Base-by-base conservation (phyloP, 2,113 vertebrate genomes). In the Dicaeum eximium region DNA sequence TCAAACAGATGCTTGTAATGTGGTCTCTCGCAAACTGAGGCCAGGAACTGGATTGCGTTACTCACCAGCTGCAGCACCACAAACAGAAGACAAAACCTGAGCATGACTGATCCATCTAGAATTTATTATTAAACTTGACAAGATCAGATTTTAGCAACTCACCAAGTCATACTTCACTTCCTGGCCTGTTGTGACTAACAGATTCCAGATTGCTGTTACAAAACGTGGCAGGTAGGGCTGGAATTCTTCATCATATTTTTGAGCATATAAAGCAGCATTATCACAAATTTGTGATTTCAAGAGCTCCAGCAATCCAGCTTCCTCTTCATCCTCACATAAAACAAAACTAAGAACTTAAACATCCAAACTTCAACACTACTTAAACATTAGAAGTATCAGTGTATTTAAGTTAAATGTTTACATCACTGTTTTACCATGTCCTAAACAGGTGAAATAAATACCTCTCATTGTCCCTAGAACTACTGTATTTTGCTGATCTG, bases 141-240 rank as follows among this genome's bases (percentile, higher is more conserved):
- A 28, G 51, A 75, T 66, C 48, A 67, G 73, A 48, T 75, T 79
- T 15, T 75, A 91, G 57, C 51, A 93, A 75, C 98, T 98, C 97
- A 99, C 99, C 98, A 99, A 95, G 95, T 99, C 99, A 71, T 99
- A 99, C 97, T 99, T 99, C 95, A 99, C 99, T 95, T 99, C 99
- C 95, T 99, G 99, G 33, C 99, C 99, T 27, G 99, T 99, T 5
- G 99, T 99, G 86, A 99, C 99, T 66, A 99, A 96, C 77, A 99
- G 98, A 97, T 99, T 99, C 99, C 99, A 99, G 96, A 99, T 99
- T 27, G 99, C 99, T 3, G 99, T 99, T 87, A 99, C 99, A 81
- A 99, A 99, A 40, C 98, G 99, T 16, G 99, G 99, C 90, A 99
- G 96, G 90, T 99, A 99, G 6, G 98, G 99, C 88, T 99, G 99